Conservation (phyloP, 2,888 invertebrate species). For the Trilocha varians region DNA sequence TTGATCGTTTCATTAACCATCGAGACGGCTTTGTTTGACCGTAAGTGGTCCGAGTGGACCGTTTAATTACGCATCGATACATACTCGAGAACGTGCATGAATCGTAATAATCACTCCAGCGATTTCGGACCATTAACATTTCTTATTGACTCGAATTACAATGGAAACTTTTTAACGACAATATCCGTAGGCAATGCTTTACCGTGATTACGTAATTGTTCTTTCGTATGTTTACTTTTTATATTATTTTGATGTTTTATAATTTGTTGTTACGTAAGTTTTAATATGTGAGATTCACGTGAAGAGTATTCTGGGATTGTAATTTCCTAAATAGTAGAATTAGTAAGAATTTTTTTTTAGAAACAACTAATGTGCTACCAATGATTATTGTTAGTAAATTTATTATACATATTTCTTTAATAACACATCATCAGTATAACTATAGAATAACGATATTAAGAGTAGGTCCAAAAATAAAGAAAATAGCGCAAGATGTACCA, state of each 20-base stretch:
- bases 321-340: too few relatives aligned
- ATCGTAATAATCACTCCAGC: background rate
- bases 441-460: too few relatives aligned
- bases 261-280: too few relatives aligned
- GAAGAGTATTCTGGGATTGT: too few relatives aligned
- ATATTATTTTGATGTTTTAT: background rate
- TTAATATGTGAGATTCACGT: too few relatives aligned
- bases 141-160: background rate
- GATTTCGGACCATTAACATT: background rate
- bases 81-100: constrained; percentile 13
- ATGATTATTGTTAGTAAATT: too few relatives aligned
- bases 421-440: too few relatives aligned
- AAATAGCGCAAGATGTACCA: background rate
- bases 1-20: constrained; percentile 17
- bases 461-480: background rate
- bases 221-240: background rate
- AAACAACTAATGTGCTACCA: too few relatives aligned
- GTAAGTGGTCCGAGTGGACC: constrained; percentile 29
- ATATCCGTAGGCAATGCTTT: constrained; percentile 5
- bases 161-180: constrained; percentile 6
- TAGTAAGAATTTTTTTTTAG: too few relatives aligned
- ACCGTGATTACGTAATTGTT: constrained; percentile 3
- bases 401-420: too few relatives aligned
- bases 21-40: constrained; percentile 27
- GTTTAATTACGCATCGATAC: constrained; percentile 41